phyloP scores from a whole-genome alignment of 2,113 vertebrate species.

The Tapirus terrestris region DNA sequence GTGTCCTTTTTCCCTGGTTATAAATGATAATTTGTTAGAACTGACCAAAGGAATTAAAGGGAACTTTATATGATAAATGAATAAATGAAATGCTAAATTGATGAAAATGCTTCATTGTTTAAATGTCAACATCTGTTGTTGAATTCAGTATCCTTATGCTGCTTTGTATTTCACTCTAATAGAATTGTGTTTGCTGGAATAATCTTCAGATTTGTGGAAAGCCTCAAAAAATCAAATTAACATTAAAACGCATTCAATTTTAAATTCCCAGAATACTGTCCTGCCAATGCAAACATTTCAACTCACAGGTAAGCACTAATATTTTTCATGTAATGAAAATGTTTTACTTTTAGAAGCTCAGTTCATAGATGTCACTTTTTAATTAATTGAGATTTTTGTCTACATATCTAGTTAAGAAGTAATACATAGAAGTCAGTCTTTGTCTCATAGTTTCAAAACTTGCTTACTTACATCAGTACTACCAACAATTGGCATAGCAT shows the following conservation, averaged over 20 bases:
- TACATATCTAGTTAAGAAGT: not conserved
- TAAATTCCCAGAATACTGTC: not conserved
- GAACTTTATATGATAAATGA: not conserved
- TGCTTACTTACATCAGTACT: not conserved
- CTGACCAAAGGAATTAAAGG: not conserved
- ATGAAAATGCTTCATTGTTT: not conserved
- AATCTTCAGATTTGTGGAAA: constrained; percentile 33
- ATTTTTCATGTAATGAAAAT: not conserved
- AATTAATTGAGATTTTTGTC: not conserved
- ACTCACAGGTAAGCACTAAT: not conserved
- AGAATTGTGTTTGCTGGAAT: not conserved
- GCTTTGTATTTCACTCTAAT: not conserved
- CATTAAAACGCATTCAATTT: not conserved
- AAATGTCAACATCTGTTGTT: constrained; percentile 53
- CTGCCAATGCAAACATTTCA: not conserved
- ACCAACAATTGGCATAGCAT: not conserved
- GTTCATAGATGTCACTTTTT: not conserved
- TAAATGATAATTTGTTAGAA: constrained; percentile 56
- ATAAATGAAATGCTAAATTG: constrained; percentile 5
- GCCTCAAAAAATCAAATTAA: constrained; percentile 1
- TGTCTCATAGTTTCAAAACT: not conserved
- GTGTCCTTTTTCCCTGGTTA: not conserved
- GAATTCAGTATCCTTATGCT: constrained; percentile 27
- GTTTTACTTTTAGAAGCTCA: not conserved
- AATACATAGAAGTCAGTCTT: not conserved